These are phyloP conservation scores for Cromileptes altivelis DNA, from an alignment of 2,113 vertebrate species.

Conservation along the genomic window DNA sequence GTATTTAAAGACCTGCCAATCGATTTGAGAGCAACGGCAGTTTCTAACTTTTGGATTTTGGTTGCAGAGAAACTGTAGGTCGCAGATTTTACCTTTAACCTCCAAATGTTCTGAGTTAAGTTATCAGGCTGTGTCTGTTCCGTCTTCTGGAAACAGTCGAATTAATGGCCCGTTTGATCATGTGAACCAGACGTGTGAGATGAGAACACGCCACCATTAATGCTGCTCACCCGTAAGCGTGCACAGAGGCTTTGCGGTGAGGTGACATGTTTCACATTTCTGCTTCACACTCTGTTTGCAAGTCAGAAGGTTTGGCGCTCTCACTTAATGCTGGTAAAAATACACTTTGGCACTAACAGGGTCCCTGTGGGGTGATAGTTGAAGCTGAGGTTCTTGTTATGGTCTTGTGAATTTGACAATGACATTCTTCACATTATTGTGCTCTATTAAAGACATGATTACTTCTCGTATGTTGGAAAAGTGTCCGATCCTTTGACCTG, in stretches of 20 bases:
- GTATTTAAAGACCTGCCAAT: neutral
- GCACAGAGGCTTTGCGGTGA: conserved; percentile 30
- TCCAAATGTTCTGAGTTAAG: conserved; percentile 26
- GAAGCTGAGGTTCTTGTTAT: conserved; percentile 51
- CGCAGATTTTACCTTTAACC: conserved; percentile 34
- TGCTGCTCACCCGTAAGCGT: conserved; percentile 43
- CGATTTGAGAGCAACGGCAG: neutral
- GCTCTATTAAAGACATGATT: conserved; percentile 60
- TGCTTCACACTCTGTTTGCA: conserved; percentile 58
- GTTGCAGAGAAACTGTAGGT: neutral
- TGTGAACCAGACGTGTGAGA: conserved; percentile 76
- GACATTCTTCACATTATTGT: conserved; percentile 67
- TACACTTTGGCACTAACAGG: conserved; percentile 33
- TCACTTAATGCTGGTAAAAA: conserved; percentile 51
- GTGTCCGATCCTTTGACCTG: conserved; percentile 68
- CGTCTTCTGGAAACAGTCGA: conserved; percentile 63
- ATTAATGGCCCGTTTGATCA: conserved; percentile 66
- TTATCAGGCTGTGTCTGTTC: conserved; percentile 41
- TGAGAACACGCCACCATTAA: conserved; percentile 61
- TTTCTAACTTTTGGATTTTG: conserved; percentile 5
- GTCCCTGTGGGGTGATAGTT: conserved; percentile 42
- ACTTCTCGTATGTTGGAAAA: conserved; percentile 49
- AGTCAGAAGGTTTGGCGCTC: conserved; percentile 46
- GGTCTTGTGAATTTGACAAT: conserved; percentile 73
- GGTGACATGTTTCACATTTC: conserved; percentile 62